Conservation (phyloP, 2,888 invertebrate species). For the Acanthosoma haemorrhoidale region DNA sequence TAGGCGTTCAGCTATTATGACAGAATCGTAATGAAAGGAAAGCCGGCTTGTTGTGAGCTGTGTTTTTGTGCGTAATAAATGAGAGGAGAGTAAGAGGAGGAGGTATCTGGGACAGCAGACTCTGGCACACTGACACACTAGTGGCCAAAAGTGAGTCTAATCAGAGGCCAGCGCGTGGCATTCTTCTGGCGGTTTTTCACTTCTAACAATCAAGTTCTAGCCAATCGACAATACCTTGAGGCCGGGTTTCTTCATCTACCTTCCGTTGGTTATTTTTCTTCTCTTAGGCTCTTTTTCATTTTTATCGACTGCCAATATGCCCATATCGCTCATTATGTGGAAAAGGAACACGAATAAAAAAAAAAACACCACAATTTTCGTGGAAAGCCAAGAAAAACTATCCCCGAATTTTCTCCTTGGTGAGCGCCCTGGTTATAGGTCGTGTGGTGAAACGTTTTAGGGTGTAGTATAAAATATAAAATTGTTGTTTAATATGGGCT, state of each 20-base stretch:
- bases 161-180: neutral
- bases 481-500: no score
- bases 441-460: no score
- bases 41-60: neutral
- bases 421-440: no score
- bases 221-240: neutral
- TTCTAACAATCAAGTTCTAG: neutral
- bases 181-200: neutral
- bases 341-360: no score
- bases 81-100: neutral
- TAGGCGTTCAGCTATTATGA: neutral
- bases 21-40: neutral
- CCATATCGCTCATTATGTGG: no score
- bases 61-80: neutral
- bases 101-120: neutral
- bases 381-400: no score
- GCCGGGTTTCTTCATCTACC: neutral
- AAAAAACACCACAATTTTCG: no score
- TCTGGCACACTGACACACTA: constrained; percentile 3
- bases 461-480: no score
- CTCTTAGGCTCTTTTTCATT: neutral
- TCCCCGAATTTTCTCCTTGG: no score
- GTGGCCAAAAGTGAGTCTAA: neutral
- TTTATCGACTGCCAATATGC: neutral
- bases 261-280: neutral